These are phyloP conservation scores for Podabrus alpinus DNA, from an alignment of 2,888 invertebrate species.

Conservation along the genomic window DNA sequence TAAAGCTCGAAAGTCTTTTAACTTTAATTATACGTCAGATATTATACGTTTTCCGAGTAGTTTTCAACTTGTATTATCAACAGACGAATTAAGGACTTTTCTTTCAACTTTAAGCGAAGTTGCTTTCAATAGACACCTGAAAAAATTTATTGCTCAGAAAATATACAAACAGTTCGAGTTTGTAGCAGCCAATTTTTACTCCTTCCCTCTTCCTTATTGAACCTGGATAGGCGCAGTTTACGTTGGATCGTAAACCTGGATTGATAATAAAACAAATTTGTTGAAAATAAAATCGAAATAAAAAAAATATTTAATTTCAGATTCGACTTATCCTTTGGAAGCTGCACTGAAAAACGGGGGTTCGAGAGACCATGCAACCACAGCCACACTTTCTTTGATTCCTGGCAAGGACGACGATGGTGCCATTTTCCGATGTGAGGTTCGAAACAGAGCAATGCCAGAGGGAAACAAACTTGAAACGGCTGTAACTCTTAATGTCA, in stretches of 20 bases:
- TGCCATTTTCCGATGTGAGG: constrained; percentile 81
- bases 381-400: constrained; percentile 73
- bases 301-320: constrained; percentile 49
- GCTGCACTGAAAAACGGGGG: constrained; percentile 71
- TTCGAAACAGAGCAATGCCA: constrained; percentile 87
- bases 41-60: not conserved
- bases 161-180: not conserved
- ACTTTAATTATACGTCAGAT: not conserved
- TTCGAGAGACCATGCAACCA: constrained; percentile 74
- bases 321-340: constrained; percentile 72
- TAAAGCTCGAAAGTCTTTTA: not conserved
- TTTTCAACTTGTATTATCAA: not conserved
- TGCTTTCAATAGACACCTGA: not conserved
- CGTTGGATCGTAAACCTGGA: not conserved
- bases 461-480: constrained; percentile 80
- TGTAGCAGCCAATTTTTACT: not conserved
- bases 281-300: not conserved
- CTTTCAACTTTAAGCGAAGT: not conserved
- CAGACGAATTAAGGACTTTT: not conserved
- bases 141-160: not conserved
- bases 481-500: constrained; percentile 80
- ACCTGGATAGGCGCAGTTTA: not conserved
- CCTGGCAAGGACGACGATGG: constrained; percentile 86
- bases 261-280: not conserved
- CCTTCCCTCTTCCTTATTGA: not conserved